Conservation (phyloP, 2,797 vertebrate species). For the Coranthus polyacanthus region DNA sequence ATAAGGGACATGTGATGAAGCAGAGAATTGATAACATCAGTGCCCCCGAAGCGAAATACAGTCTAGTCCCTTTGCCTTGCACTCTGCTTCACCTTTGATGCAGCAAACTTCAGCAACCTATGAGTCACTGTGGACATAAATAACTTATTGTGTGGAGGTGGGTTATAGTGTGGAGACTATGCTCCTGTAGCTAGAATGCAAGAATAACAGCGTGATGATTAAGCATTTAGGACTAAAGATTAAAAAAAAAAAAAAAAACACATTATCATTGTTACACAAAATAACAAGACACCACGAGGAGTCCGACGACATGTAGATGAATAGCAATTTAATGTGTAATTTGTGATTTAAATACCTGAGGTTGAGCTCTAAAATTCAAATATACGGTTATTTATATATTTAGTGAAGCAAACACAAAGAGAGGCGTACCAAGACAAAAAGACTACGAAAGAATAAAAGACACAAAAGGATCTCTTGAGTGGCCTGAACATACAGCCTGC, state of each 20-base stretch:
- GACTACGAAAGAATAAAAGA: slow-evolving; percentile 17
- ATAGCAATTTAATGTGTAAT: background rate
- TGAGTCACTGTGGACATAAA: slow-evolving; percentile 53
- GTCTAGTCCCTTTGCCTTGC: slow-evolving; percentile 28
- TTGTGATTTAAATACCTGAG: slow-evolving; percentile 2
- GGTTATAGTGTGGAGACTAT: background rate
- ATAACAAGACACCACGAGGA: too few relatives aligned
- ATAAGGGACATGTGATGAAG: slow-evolving; percentile 44
- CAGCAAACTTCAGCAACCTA: slow-evolving; percentile 31
- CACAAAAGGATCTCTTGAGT: slow-evolving; percentile 10
- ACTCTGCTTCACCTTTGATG: slow-evolving; percentile 55
- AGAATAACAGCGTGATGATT: background rate
- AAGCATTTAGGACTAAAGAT: background rate
- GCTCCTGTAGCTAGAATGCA: slow-evolving; percentile 18
- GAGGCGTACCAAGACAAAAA: slow-evolving; percentile 1
- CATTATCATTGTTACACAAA: too few relatives aligned
- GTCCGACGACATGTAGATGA: background rate
- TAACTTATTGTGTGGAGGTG: slow-evolving; percentile 34
- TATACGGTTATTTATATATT: background rate
- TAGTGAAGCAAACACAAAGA: slow-evolving; percentile 27
- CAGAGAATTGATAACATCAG: slow-evolving; percentile 47
- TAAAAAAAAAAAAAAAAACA: too few relatives aligned
- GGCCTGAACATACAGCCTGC: slow-evolving; percentile 50
- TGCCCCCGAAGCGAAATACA: slow-evolving; percentile 19
- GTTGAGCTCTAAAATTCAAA: background rate